Evolutionary conservation across 2,888 invertebrate species (phyloP).

Genomic region (Mythimna ferrago): DNA sequence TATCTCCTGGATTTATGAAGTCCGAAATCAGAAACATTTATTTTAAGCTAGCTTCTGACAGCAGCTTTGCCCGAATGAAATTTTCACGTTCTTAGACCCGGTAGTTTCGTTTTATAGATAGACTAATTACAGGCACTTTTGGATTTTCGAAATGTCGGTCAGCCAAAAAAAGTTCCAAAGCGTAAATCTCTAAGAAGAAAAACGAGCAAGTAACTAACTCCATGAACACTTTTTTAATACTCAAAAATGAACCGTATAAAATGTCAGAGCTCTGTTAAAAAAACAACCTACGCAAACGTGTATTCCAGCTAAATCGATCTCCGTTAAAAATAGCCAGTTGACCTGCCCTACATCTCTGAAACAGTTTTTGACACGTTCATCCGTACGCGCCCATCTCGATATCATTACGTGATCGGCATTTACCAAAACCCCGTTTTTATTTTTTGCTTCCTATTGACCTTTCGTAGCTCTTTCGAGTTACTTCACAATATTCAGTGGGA

Average conservation of each 20-base stretch:
- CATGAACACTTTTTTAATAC: background rate
- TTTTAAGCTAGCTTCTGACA: no score
- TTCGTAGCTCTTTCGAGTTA: background rate
- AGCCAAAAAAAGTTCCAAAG: no score
- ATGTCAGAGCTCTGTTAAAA: constrained; percentile 6
- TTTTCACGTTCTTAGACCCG: no score
- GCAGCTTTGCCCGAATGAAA: no score
- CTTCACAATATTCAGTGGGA: background rate
- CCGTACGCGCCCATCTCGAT: background rate
- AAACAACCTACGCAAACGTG: background rate
- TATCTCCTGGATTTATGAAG: background rate
- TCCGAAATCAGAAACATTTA: no score
- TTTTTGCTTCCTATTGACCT: constrained; percentile 1
- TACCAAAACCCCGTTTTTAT: constrained; percentile 5
- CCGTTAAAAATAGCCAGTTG: constrained; percentile 24
- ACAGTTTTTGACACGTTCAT: constrained; percentile 13
- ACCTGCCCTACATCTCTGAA: constrained; percentile 10
- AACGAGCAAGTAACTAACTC: no score
- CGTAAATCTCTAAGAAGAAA: no score
- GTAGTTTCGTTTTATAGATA: no score
- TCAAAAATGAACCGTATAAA: background rate
- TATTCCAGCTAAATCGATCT: constrained; percentile 8
- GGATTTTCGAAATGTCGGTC: no score
- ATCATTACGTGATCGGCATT: constrained; percentile 28
- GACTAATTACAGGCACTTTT: no score